Conservation (phyloP, 2,797 vertebrate genomes). For the Hypotaenidia okinawae region DNA sequence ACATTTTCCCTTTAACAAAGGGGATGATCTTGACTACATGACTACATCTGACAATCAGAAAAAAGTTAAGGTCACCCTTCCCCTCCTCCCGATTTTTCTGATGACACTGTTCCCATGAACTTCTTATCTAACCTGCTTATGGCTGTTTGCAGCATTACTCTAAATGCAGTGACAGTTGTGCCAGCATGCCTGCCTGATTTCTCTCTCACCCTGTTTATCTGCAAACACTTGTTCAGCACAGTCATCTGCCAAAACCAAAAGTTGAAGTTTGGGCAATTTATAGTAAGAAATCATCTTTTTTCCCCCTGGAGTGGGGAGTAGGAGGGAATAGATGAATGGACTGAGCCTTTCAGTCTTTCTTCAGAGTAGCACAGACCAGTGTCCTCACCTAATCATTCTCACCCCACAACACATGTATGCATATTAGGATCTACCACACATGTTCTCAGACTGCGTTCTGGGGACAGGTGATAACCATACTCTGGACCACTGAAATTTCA, state of each 20-base stretch:
- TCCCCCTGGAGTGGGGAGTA: not conserved
- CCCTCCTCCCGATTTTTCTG: not conserved
- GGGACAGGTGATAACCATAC: slow-evolving; percentile 7
- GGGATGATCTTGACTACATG: not conserved
- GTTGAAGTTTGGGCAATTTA: not conserved
- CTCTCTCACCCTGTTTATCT: slow-evolving; percentile 3
- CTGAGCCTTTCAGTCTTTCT: not conserved
- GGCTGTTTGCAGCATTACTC: not conserved
- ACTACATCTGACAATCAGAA: not conserved
- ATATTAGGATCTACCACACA: not conserved
- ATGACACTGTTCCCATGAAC: not conserved
- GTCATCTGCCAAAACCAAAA: not conserved
- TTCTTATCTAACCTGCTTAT: not conserved
- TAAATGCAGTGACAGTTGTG: not conserved
- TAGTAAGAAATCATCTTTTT: not conserved
- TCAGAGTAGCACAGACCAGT: not conserved
- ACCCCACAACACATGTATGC: not conserved
- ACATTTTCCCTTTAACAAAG: not conserved
- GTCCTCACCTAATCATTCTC: slow-evolving; percentile 2
- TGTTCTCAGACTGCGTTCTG: not conserved
- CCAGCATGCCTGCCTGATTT: not conserved
- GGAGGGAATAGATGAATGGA: not conserved
- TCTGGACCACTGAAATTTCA: slow-evolving; percentile 24
- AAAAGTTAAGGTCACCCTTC: not conserved
- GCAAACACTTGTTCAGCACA: not conserved